phyloP scores from a whole-genome alignment of 1,140 invertebrate genomes.

The Caligus rogercresseyi region DNA sequence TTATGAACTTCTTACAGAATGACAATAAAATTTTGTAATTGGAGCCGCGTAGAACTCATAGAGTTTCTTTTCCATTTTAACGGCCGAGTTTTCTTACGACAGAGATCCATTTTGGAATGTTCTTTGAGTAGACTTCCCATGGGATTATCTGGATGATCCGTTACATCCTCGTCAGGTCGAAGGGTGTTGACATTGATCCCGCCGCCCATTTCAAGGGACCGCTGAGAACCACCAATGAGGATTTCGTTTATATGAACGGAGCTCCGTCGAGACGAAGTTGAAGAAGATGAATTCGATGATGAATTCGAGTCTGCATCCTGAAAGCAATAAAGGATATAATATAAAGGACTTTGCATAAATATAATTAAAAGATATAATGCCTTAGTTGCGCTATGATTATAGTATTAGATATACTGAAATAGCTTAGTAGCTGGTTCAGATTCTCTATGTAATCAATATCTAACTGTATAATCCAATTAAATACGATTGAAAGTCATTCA shows the following conservation, averaged over 20 bases:
- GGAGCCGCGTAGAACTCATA: slow-evolving; percentile 94
- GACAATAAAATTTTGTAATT: slow-evolving; percentile 93
- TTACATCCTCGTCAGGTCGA: background rate
- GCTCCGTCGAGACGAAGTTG: slow-evolving; percentile 1
- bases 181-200: background rate
- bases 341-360: no score
- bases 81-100: slow-evolving; percentile 15
- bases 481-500: no score
- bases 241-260: background rate
- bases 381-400: no score
- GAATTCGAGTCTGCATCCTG: slow-evolving; percentile 15
- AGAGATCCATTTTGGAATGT: background rate
- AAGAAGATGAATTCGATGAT: slow-evolving; percentile 4
- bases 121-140: slow-evolving; percentile 1
- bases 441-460: no score
- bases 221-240: background rate
- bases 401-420: no score
- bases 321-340: no score
- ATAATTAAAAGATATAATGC: no score
- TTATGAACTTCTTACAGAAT: slow-evolving; percentile 46
- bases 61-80: slow-evolving; percentile 52
- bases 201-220: slow-evolving; percentile 10
- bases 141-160: background rate
- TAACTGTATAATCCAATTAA: no score
- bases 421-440: no score